These are phyloP conservation scores for Leptoteleia sp. DNA, from an alignment of 1,140 invertebrate genomes.

Conservation along the genomic window DNA sequence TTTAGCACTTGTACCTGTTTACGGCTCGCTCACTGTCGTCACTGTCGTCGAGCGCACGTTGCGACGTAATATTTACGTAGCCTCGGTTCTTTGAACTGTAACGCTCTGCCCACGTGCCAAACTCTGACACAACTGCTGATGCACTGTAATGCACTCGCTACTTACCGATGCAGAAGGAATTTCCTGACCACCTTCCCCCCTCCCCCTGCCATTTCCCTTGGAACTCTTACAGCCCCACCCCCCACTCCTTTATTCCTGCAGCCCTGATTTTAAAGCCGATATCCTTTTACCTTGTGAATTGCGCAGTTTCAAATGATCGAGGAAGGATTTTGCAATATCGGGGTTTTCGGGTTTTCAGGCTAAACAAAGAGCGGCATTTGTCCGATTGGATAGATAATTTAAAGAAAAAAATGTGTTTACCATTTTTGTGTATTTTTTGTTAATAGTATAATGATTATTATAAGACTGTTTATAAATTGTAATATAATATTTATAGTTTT, in stretches of 20 bases:
- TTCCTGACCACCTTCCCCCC: slow-evolving; percentile 41
- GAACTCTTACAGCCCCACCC: slow-evolving; percentile 29
- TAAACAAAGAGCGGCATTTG: too few species aligned
- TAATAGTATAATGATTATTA: too few species aligned
- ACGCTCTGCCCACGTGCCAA: slow-evolving; percentile 44
- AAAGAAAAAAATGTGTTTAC: too few species aligned
- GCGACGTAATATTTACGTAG: slow-evolving; percentile 56
- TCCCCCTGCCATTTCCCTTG: slow-evolving; percentile 38
- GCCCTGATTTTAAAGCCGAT: slow-evolving; percentile 52
- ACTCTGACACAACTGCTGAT: slow-evolving; percentile 52
- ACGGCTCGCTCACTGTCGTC: too few species aligned
- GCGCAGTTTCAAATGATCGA: slow-evolving; percentile 10
- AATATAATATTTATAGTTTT: too few species aligned
- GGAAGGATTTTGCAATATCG: slow-evolving; percentile 5
- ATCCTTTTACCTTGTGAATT: slow-evolving; percentile 50
- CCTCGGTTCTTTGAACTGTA: slow-evolving; percentile 46
- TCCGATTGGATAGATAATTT: too few species aligned
- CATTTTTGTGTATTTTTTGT: too few species aligned
- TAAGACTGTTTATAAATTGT: too few species aligned
- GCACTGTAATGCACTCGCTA: slow-evolving; percentile 46
- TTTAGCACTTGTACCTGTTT: too few species aligned
- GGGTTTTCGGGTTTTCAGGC: slow-evolving; percentile 12
- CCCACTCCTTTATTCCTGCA: slow-evolving; percentile 40
- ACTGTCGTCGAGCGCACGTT: slow-evolving; percentile 16
- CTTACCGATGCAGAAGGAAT: slow-evolving; percentile 55